phyloP scores from a whole-genome alignment of 2,113 vertebrate species.

The Bambusicola thoracicus region DNA sequence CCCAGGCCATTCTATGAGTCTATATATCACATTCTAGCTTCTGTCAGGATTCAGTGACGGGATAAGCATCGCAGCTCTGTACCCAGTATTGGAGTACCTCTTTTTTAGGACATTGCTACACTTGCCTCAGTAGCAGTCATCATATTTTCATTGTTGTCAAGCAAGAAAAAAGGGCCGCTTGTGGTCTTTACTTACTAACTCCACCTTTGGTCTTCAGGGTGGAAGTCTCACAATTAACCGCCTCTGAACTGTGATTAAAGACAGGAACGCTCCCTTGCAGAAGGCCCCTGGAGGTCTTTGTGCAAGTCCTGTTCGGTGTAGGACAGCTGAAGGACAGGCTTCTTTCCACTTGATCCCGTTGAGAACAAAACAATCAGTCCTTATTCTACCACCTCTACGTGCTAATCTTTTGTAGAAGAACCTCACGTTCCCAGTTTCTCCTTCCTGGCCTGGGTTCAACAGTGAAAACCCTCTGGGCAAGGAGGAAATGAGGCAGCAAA shows the following conservation, averaged over 20 bases:
- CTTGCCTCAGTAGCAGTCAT: not conserved
- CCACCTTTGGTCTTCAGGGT: not conserved
- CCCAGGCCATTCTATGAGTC: too few species aligned
- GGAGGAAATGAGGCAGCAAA: constrained; percentile 2
- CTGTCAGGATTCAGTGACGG: not conserved
- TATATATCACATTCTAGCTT: not conserved
- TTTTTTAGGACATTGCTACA: rapidly evolving
- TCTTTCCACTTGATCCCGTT: not conserved
- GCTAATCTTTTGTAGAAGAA: not conserved
- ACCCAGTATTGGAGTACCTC: not conserved
- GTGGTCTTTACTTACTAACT: not conserved
- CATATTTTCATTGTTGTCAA: not conserved
- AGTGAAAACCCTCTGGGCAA: not conserved
- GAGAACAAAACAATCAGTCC: not conserved
- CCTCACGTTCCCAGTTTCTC: not conserved
- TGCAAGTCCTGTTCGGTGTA: not conserved
- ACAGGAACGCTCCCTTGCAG: not conserved
- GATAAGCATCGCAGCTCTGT: not conserved
- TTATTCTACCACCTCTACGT: not conserved
- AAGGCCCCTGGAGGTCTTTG: not conserved
- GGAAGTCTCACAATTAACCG: not conserved
- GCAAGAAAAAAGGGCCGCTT: not conserved
- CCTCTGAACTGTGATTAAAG: not conserved
- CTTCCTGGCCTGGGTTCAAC: not conserved
- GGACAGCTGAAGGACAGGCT: not conserved